Percentiles rank a stretch among this genome's conserved stretches.
Conservation (phyloP, 1,140 invertebrate species). For the Rhagoletis zephyria region DNA sequence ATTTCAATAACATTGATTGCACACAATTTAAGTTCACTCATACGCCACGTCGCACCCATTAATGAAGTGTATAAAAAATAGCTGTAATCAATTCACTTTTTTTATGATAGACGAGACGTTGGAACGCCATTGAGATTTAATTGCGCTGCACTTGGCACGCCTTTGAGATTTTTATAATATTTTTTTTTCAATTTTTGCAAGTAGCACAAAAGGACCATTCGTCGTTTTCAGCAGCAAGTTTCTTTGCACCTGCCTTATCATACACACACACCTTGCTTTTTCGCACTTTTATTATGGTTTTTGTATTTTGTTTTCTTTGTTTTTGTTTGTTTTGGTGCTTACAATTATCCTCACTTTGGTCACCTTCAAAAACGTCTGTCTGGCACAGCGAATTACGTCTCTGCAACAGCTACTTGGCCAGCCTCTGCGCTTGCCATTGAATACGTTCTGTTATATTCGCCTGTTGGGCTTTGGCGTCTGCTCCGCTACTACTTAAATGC, state of each 20-base stretch:
- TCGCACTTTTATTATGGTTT: background rate
- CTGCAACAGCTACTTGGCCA: constrained; percentile 32
- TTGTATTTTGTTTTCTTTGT: background rate
- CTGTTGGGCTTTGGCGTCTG: constrained; percentile 1
- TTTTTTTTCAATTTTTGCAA: no score
- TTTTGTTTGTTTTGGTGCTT: background rate
- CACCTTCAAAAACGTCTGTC: constrained; percentile 1
- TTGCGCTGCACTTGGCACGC: background rate
- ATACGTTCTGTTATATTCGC: background rate
- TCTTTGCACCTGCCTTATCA: constrained; percentile 13
- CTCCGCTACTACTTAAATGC: background rate
- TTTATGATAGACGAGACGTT: background rate
- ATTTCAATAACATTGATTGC: background rate
- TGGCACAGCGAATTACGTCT: background rate
- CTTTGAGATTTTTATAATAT: background rate
- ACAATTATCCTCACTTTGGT: background rate
- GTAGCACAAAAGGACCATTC: background rate
- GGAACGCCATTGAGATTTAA: background rate
- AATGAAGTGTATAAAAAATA: background rate
- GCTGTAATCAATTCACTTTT: background rate
- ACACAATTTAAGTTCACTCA: constrained; percentile 17
- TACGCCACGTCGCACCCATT: background rate
- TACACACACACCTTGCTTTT: background rate
- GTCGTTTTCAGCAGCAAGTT: background rate
- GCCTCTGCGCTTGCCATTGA: background rate